Conservation (phyloP, 1,140 invertebrate genomes). For the Thalassaphorura encarpata region DNA sequence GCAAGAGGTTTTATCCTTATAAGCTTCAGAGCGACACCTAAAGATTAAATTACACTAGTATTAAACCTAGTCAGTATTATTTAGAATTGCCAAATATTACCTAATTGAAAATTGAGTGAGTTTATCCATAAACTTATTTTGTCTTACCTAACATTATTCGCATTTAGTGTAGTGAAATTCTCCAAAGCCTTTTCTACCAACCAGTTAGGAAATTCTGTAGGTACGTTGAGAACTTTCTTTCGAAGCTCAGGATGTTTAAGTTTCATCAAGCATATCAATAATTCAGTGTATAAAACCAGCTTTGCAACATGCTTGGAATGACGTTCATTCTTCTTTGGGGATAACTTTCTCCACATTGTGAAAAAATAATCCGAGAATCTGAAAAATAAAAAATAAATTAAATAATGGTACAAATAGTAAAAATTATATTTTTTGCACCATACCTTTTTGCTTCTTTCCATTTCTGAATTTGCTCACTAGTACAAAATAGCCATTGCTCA, state of each 20-base stretch:
- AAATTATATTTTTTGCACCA: background rate
- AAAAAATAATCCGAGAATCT: conserved; percentile 29
- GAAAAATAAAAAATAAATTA: conserved; percentile 6
- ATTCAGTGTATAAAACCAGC: conserved; percentile 27
- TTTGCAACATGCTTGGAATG: conserved; percentile 9
- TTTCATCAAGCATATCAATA: conserved; percentile 23
- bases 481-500: conserved; percentile 2
- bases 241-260: conserved; percentile 3
- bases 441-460: conserved; percentile 19
- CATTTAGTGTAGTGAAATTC: conserved; percentile 20
- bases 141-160: conserved; percentile 17
- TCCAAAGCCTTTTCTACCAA: conserved; percentile 23
- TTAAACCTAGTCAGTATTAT: background rate
- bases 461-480: conserved; percentile 9
- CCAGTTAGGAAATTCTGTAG: conserved; percentile 16
- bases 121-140: background rate
- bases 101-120: background rate
- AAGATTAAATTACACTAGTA: background rate
- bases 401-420: background rate
- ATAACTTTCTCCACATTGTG: conserved; percentile 14
- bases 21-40: conserved; percentile 22
- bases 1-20: conserved; percentile 26
- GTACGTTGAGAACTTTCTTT: conserved; percentile 11
- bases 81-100: background rate
- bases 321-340: conserved; percentile 2